Evolutionary conservation across 2,888 invertebrate species (phyloP), one percentile per base, ranked within the genome.

Genomic region (Nomada hirtipes): DNA sequence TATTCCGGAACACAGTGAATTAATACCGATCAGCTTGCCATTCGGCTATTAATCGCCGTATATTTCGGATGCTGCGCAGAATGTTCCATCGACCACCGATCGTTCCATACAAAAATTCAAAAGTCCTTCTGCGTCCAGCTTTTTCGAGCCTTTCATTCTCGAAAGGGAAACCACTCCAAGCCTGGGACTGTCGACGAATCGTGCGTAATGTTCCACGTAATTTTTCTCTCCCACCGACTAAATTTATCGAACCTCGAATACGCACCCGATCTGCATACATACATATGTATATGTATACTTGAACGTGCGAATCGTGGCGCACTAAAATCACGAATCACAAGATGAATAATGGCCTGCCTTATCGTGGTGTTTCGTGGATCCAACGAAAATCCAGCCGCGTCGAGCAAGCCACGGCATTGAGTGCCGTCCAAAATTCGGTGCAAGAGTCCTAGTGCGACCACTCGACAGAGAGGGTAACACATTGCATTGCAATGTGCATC

Each of bases 381-480:
- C 76, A 44, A 68, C 76, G 84, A 60, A 82, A 59, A 68, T 67
- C 57, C 50, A 60, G 75, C 67, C 79, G 76, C 72, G 55, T 23
- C 70, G 70, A 55, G 61, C 78, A 23, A 70, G 79, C 64, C 67
- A 82, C 78, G 63, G 71, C 86, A 79, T 77, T 60, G 83, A 88
- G 88, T 81, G 76, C 60, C 79, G 86, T 87, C 87, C 63, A 88
- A 88, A 88, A 88, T 88, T 88, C 71, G 82, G 42, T n/a, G 87
- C 83, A 82, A 86, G 87, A 88, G 87, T 84, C 87, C 89, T 87
- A 87, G 84, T 80, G 87, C 80, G 78, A 79, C 79, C 88, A 90
- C 90, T 90, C 87, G 88, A 89, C 88, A 52, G 75, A 26, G 60
- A 85, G 85, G 85, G 85, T 86, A 85, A 90, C 85, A 89, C 89